These are phyloP conservation scores for Anolis carolinensis DNA, from an alignment of 2,113 vertebrate species.

Conservation along the genomic window DNA sequence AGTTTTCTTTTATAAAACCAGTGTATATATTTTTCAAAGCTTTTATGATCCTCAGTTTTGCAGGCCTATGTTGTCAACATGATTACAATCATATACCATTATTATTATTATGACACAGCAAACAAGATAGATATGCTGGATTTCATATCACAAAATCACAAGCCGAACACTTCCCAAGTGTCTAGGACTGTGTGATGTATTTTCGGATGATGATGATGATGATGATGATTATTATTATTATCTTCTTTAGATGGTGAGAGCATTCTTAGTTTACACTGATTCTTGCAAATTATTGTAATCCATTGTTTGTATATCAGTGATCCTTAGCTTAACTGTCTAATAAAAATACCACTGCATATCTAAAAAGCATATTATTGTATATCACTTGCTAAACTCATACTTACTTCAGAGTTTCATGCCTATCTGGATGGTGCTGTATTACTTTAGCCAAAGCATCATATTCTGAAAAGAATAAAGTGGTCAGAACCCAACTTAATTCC, in stretches of 20 bases:
- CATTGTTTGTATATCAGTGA: neutral
- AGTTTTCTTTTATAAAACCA: no score
- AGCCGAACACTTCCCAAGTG: no score
- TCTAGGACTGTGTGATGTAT: no score
- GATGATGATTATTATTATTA: no score
- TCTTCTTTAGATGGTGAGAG: no score
- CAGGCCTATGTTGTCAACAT: neutral
- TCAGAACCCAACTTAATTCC: neutral
- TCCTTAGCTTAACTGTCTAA: neutral
- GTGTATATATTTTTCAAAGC: no score
- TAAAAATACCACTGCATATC: neutral
- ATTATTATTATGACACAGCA: neutral
- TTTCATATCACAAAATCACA: no score
- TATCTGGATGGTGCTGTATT: slow-evolving; percentile 96
- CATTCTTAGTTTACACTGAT: neutral
- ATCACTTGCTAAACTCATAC: slow-evolving; percentile 54
- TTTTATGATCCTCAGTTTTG: no score
- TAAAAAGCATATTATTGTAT: neutral
- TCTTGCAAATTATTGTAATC: neutral
- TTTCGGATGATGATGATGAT: neutral
- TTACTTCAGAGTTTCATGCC: slow-evolving; percentile 96
- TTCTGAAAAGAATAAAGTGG: slow-evolving; percentile 78
- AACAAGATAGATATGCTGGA: no score
- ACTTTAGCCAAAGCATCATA: slow-evolving; percentile 98
- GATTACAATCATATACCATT: neutral